A percentile compares a stretch with the other conserved stretches of the same genome.
These are phyloP conservation scores for Ennomos erosarius DNA, from an alignment of 2,888 invertebrate species.

Conservation along the genomic window DNA sequence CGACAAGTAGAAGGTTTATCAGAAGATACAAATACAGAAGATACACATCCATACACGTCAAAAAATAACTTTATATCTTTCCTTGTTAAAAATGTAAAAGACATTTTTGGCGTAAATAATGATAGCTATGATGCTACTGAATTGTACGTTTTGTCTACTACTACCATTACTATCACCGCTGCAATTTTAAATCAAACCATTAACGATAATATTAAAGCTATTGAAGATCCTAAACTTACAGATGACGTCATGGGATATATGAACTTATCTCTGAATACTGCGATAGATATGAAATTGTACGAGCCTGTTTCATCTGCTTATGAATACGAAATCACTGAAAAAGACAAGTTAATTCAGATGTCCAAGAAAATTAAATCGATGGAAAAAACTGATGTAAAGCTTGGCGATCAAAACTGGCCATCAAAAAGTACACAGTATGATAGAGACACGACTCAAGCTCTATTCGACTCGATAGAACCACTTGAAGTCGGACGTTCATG, in stretches of 20 bases:
- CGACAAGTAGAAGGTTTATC: constrained; percentile 56
- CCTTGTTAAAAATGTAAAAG: constrained; percentile 63
- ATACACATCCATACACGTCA: constrained; percentile 42
- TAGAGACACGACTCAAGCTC: constrained; percentile 1
- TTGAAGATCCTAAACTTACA: constrained; percentile 33
- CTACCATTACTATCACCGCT: constrained; percentile 1
- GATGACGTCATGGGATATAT: constrained; percentile 34
- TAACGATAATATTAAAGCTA: not conserved
- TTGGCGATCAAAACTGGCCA: constrained; percentile 15
- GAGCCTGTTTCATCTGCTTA: constrained; percentile 29
- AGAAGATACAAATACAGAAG: constrained; percentile 43
- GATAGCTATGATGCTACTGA: constrained; percentile 43
- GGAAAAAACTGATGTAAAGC: constrained; percentile 43
- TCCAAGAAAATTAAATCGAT: constrained; percentile 45
- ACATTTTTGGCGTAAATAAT: constrained; percentile 57
- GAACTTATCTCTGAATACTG: constrained; percentile 43
- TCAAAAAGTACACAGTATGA: constrained; percentile 22
- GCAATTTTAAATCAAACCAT: constrained; percentile 27
- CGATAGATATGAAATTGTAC: constrained; percentile 40
- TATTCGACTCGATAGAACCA: constrained; percentile 26
- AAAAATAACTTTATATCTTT: constrained; percentile 58
- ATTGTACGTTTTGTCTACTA: not conserved
- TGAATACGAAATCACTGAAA: constrained; percentile 32
- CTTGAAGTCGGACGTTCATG: constrained; percentile 52
- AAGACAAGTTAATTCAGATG: constrained; percentile 38